Percentiles rank a stretch among this genome's conserved stretches.
phyloP scores from a whole-genome alignment of 2,797 vertebrate genomes.

The Tangara arthus region DNA sequence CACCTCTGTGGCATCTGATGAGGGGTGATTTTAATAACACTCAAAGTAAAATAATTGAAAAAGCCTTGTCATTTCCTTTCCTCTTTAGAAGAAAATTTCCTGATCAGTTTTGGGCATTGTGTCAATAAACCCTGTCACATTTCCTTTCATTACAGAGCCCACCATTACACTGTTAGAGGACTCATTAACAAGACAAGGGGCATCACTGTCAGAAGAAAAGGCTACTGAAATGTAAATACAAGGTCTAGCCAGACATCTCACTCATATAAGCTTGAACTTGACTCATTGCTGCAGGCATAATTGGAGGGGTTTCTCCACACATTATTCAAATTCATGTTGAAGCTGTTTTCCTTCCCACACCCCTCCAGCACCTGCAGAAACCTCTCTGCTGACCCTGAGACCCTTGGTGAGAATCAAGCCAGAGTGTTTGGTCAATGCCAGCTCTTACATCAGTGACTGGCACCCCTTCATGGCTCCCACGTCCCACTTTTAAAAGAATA shows the following conservation, averaged over 20 bases:
- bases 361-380: slow-evolving; percentile 56
- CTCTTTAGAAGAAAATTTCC: slow-evolving; percentile 3
- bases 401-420: slow-evolving; percentile 28
- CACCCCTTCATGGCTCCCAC: not conserved
- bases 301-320: slow-evolving; percentile 37
- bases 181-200: slow-evolving; percentile 40
- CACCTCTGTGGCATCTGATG: not conserved
- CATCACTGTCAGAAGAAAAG: slow-evolving; percentile 26
- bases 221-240: slow-evolving; percentile 21
- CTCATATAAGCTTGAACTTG: not conserved
- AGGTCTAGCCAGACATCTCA: slow-evolving; percentile 38
- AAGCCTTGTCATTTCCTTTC: not conserved
- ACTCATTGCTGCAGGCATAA: slow-evolving; percentile 3
- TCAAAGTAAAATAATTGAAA: not conserved
- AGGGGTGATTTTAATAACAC: not conserved
- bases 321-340: slow-evolving; percentile 50
- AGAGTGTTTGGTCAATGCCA: slow-evolving; percentile 37
- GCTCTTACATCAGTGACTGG: slow-evolving; percentile 60
- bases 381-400: slow-evolving; percentile 43
- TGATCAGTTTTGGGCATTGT: slow-evolving; percentile 16
- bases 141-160: not conserved
- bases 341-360: slow-evolving; percentile 46
- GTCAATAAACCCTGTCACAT: not conserved
- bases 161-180: not conserved
- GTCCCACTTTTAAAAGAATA: not conserved